Evolutionary conservation across 2,113 vertebrate genomes (phyloP), one percentile per base, ranked within the genome.

Genomic region (Dunckerocampus dactyliophorus): DNA sequence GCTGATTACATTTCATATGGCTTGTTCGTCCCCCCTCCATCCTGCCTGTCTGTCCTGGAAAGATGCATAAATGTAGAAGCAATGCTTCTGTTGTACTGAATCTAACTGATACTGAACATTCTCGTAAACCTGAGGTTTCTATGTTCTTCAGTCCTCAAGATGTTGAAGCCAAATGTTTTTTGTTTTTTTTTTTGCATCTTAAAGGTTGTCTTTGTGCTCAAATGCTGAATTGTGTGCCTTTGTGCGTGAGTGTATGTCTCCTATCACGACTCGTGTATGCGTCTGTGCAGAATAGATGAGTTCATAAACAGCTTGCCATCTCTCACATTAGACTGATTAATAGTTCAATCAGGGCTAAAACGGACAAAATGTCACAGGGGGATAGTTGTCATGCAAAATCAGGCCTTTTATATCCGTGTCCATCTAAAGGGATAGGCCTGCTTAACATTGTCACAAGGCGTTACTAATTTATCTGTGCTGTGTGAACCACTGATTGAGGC

Each of bases 321-420:
- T 61, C 64, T 76, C 64, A 75, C 77, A 83, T 82, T 81, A 82
- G 79, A 75, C 70, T 77, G 65, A 82, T 87, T 84, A 82, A 84
- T 72, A 82, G 75, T 84, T 82, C 72, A 81, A 75, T 84, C 79
- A 76, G 61, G 74, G 77, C 62, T 82, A 69, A 85, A 87, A 72
- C 2, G 34, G 68, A 63, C 65, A 75, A 76, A 69, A 81, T 75
- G 71, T 83, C 81, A 82, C 64, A 19, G n/a, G 59, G 70, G 79
- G 74, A 68, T 19, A 43, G 68, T 83, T 84, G 73, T 83, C 77
- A 65, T 79, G 82, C 77, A 69, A 80, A 84, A 80, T 51, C 53
- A 54, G 53, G 54, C 31, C 49, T 54, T 74, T 74, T 75, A 55
- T 69, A 63, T 77, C 54, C 45, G 51, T 19, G 22, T 69, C 69